Percentiles rank a stretch among this genome's conserved stretches.
Conservation (phyloP, 2,113 vertebrate genomes). For the Muscicapa adusta region DNA sequence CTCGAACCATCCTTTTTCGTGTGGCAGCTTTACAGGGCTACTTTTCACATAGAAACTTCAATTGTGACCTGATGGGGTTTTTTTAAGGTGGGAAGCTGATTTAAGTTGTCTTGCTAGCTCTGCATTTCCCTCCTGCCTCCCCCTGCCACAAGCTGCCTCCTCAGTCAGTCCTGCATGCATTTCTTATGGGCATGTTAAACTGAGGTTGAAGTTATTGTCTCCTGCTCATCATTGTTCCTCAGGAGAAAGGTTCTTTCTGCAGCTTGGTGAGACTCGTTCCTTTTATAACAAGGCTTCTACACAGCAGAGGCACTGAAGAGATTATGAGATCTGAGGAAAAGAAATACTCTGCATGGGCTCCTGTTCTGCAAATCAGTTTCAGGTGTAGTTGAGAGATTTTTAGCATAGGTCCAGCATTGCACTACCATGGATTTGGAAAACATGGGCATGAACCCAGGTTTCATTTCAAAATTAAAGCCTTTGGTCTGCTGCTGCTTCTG, state of each 20-base stretch:
- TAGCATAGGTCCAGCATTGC: background rate
- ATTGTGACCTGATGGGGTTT: background rate
- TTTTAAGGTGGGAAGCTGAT: background rate
- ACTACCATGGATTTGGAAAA: background rate
- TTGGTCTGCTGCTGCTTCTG: background rate
- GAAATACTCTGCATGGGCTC: background rate
- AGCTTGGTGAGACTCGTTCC: background rate
- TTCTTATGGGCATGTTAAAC: background rate
- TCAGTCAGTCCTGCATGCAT: background rate
- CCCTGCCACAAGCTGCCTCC: background rate
- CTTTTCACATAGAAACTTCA: constrained; percentile 31
- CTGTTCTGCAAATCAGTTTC: background rate
- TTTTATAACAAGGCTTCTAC: background rate
- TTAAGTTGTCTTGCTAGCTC: background rate
- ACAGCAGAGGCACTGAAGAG: background rate
- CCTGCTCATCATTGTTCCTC: background rate
- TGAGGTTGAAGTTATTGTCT: background rate
- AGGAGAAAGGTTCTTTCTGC: background rate
- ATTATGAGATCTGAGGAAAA: background rate
- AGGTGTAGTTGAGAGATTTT: background rate
- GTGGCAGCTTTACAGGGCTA: background rate
- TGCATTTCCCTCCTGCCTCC: background rate
- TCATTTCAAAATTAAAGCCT: background rate
- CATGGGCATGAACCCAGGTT: background rate
- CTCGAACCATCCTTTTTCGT: background rate